Evolutionary conservation across 2,888 invertebrate species (phyloP).

Genomic region (Zootermopsis nevadensis): DNA sequence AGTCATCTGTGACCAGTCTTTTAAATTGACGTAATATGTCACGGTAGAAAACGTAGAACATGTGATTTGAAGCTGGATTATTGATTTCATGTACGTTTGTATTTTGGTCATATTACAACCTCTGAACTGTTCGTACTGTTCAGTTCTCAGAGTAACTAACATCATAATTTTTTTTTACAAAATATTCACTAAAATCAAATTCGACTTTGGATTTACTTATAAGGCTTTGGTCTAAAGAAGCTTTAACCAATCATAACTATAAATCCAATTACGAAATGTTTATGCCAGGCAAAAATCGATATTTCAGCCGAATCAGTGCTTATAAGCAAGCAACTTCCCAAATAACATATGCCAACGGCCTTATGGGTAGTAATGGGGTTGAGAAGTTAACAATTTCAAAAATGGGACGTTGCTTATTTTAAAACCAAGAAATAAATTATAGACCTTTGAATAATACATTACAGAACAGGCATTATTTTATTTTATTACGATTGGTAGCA

Average conservation of each 20-base stretch:
- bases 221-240: neutral
- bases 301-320: neutral
- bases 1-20: slow-evolving; percentile 11
- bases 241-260: neutral
- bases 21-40: neutral
- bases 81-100: slow-evolving; percentile 12
- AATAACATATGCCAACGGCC: neutral
- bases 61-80: slow-evolving; percentile 16
- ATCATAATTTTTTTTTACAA: neutral
- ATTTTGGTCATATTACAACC: slow-evolving; percentile 9
- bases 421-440: neutral
- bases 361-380: slow-evolving; percentile 10
- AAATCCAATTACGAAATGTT: neutral
- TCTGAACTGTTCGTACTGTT: neutral
- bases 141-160: neutral
- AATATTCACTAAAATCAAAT: neutral
- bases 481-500: neutral
- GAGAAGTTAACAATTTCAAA: neutral
- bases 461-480: neutral
- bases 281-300: slow-evolving; percentile 15
- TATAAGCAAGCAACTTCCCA: neutral
- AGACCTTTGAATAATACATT: neutral
- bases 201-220: neutral
- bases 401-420: neutral
- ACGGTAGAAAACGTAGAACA: neutral